A percentile compares a stretch with the other conserved stretches of the same genome.
phyloP scores from a whole-genome alignment of 2,797 vertebrate species.

The Iguana delicatissima region DNA sequence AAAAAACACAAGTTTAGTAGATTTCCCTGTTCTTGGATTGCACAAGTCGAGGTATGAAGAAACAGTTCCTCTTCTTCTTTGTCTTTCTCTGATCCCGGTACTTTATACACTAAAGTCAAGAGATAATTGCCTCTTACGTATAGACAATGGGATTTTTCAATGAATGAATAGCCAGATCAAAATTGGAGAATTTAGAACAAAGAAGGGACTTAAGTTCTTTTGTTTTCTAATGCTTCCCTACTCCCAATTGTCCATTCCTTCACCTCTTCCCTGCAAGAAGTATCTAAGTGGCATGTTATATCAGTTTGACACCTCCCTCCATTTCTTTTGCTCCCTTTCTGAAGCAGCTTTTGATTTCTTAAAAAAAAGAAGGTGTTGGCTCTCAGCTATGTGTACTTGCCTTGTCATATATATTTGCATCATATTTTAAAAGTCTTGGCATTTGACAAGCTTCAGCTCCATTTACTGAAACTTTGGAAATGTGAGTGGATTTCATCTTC shows the following conservation, averaged over 20 bases:
- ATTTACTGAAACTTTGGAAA: constrained; percentile 59
- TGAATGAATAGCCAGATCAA: not conserved
- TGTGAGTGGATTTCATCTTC: constrained; percentile 50
- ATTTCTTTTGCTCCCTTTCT: not conserved
- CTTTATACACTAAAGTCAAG: constrained; percentile 47
- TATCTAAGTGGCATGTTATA: not conserved
- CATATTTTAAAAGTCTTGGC: constrained; percentile 19
- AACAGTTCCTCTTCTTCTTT: no score
- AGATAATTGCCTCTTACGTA: constrained; percentile 7
- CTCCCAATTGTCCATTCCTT: not conserved
- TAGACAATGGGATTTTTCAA: not conserved
- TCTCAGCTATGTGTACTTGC: not conserved
- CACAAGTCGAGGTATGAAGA: no score
- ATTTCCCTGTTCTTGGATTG: no score
- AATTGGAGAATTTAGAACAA: not conserved
- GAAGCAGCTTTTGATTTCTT: not conserved
- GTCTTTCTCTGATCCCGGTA: not conserved
- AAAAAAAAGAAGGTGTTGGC: no score
- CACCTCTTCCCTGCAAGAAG: not conserved
- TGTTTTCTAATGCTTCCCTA: not conserved
- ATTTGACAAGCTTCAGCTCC: constrained; percentile 60
- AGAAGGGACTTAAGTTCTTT: not conserved
- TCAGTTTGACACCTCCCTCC: not conserved
- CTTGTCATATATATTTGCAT: not conserved
- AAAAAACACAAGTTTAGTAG: no score